Evolutionary conservation across 2,113 vertebrate species (phyloP).

Genomic region (Phoxinus phoxinus): DNA sequence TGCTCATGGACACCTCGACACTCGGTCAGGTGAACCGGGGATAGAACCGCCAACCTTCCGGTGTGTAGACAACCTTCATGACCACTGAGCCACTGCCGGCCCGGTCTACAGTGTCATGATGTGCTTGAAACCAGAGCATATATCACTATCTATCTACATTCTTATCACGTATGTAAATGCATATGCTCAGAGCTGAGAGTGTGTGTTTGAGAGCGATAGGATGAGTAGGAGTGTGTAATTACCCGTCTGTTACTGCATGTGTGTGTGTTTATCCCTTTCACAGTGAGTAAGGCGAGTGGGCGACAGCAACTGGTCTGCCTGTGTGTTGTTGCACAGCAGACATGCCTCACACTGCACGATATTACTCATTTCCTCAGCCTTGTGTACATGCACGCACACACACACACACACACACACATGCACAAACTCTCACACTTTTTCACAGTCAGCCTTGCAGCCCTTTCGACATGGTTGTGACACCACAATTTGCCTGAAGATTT

Average conservation of each 20-base stretch:
- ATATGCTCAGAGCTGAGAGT: constrained; percentile 29
- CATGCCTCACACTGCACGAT: constrained; percentile 80
- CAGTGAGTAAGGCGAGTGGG: constrained; percentile 82
- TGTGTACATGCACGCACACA: constrained; percentile 69
- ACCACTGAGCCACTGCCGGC: too few relatives aligned
- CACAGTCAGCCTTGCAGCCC: constrained; percentile 56
- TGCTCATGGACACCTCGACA: too few relatives aligned
- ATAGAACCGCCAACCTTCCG: too few relatives aligned
- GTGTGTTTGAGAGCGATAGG: constrained; percentile 36
- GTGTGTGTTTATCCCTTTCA: constrained; percentile 69
- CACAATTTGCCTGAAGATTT: constrained; percentile 19
- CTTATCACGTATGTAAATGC: constrained; percentile 37
- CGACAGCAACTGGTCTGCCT: constrained; percentile 81
- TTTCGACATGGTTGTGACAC: constrained; percentile 57
- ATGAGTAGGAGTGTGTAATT: constrained; percentile 56
- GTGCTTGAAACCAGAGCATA: not conserved
- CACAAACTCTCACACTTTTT: constrained; percentile 41
- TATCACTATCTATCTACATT: constrained; percentile 40
- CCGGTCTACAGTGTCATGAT: not conserved
- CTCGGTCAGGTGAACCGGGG: too few relatives aligned
- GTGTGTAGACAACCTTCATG: too few relatives aligned
- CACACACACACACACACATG: constrained; percentile 51
- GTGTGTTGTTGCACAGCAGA: constrained; percentile 81
- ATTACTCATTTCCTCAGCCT: constrained; percentile 83
- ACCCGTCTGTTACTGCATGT: constrained; percentile 60